Base-by-base conservation (phyloP, 1,140 invertebrate species). In the Leptonema lineaticorne region DNA sequence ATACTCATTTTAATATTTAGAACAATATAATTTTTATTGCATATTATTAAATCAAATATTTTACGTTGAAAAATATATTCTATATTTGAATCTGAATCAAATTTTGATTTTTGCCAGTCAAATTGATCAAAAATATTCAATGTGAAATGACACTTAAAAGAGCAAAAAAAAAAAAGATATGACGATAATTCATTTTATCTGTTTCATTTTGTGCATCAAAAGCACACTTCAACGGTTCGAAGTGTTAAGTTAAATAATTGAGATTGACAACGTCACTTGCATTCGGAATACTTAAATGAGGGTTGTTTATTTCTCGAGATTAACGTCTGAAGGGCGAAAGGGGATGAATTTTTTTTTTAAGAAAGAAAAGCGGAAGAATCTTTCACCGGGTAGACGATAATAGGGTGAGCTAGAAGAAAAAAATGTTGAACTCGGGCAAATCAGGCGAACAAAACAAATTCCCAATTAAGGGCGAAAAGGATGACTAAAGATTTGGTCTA, bases 381-480 rank as follows among this genome's bases (percentile, higher is more conserved):
- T n/a, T n/a, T n/a, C 9, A 16, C 20, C 8, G 24, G 18, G 9
- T 5, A 9, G 22, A 24, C 14, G 20, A 26, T 9, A 53, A 53
- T 11, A 11, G 20, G 22, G 22, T 18, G 22, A 11, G 14, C 20
- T 24, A 1, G 22, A 26, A 53, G 9, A 53, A 27, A 48, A 37
- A 41, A 46, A 68, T 69, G 46, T 69, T 63, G 58, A 57, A 29
- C 50, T 67, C 22, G 37, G 64, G 66, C 68, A 69, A 72, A 72
- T 72, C 71, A 69, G 50, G 68, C 64, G 71, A 68, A 73, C 58
- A 65, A 73, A 73, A 70, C 65, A 73, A 73, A 73, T 73, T 70
- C 56, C 59, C 68, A 73, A 73, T 73, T 73, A 73, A 65, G 66
- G 14, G 8, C 11, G 30, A 68, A 73, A 69, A 53, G 59, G 64